Base-by-base conservation (phyloP, 2,888 invertebrate species). In the Scaptomyza caliginosa region DNA sequence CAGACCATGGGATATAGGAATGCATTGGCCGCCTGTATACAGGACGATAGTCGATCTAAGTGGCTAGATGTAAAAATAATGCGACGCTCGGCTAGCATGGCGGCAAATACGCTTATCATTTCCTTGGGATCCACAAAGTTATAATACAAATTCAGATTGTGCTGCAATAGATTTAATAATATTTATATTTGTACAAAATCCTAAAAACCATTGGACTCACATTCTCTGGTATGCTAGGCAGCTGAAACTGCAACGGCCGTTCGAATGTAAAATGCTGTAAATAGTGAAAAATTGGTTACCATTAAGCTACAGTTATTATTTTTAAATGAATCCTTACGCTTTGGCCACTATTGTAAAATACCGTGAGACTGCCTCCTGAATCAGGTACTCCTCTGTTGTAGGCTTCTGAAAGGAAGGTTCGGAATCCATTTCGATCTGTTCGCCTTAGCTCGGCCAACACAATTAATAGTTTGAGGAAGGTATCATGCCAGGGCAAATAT, bases 1-100 rank as follows among this genome's bases (percentile, higher is more conserved):
- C 99, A 99, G 77, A 96, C 96, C 98, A 99, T 98, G 0, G 99
- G 99, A 92, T 98, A 99, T 38, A 99, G 94, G 43, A 99, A 95
- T 67, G 96, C 95, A 90, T 98, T 97, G 16, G 98, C 97, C 11
- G 98, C 98, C 91, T 98, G 98, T 23, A 97, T 96, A 88, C 97
- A 96, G 0, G 99, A 97, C 48, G 98, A 98, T 46, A 99, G 92
- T 63, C 97, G 93, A 73, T 97, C 96, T 69, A 99, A 93, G 89
- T 96, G 96, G 69, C 95, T 94, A 0, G 99, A 98, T 7, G 96
- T 97, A 83, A 99, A 96, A 54, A 99, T 95, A 64, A 99, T 96
- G 42, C 99, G 93, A 50, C 99, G 93, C 92, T 99, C 99, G 86
- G 97, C 95, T 32, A 99, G 93, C 94, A 99, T 95, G 36, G 99